Evolutionary conservation across 2,888 invertebrate genomes (phyloP), one percentile per base, ranked within the genome.

Genomic region (Cloeon dipterum): DNA sequence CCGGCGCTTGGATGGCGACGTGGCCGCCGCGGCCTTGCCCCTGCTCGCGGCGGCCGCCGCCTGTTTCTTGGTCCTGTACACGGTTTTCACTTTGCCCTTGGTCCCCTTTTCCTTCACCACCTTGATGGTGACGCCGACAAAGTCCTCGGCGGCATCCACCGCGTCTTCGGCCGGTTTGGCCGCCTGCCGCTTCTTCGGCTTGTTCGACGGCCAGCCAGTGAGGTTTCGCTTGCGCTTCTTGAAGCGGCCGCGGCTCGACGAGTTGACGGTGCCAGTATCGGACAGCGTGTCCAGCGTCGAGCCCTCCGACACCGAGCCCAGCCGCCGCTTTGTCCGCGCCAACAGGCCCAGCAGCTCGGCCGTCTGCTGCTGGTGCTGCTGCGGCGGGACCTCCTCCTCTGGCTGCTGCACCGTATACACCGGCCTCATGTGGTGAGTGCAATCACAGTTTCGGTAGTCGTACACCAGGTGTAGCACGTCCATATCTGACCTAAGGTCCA

Each of bases 171-270:
- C n/a, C n/a, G n/a, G n/a, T n/a, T n/a, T n/a, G n/a, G n/a, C 29
- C 5, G 21, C 21, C n/a, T 29, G n/a, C 33, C 25, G 38, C n/a
- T 14, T 20, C 13, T 49, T 46, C 40, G 53, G 51, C 40, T 52
- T 52, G 26, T 52, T 57, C 2, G 55, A 53, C 0, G 83, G 83
- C 83, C 83, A 83, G 7, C 83, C 83, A 0, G 83, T 83, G 41
- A 70, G 62, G 54, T 82, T 82, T 52, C 70, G 66, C 50, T 70
- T 70, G 43, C 64, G 63, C 36, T 41, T 44, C 10, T 35, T 29
- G 7, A 8, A 29, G 29, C 16, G n/a, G 29, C 29, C 29, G 7
- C 29, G 3, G 3, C n/a, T 4, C 13, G 14, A 20, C 4, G 29
- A 29, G n/a, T 29, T 14, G 25, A 14, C 36, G 20, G 38, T 36